Conservation (phyloP, 2,888 invertebrate species). For the Apotomis betuletana region DNA sequence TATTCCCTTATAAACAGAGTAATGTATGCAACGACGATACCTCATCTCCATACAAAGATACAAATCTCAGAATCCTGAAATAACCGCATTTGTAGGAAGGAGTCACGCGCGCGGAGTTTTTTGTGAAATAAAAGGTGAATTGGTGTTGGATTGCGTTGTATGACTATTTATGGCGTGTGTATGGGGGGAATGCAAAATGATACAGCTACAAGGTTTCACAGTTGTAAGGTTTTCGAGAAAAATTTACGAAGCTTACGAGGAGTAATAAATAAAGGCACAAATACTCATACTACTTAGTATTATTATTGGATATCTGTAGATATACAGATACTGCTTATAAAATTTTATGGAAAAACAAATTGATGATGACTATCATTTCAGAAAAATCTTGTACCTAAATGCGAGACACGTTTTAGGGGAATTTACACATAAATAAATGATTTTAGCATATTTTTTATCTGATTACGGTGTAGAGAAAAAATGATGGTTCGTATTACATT, state of each 20-base stretch:
- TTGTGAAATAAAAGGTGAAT: conserved; percentile 29
- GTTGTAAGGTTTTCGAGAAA: not conserved
- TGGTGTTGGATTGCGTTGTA: conserved; percentile 22
- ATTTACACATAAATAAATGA: no score
- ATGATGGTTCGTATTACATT: no score
- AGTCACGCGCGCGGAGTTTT: conserved; percentile 28
- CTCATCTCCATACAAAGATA: conserved; percentile 35
- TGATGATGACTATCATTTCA: no score
- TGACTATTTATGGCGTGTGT: conserved; percentile 1
- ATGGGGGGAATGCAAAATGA: conserved; percentile 1
- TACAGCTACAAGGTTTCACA: not conserved
- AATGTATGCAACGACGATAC: conserved; percentile 27
- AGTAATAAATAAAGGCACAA: no score
- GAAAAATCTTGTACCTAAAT: no score
- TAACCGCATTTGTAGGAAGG: conserved; percentile 15
- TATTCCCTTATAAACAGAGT: conserved; percentile 15
- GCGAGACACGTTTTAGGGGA: no score
- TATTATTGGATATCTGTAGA: no score
- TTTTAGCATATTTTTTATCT: no score
- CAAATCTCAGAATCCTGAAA: conserved; percentile 34
- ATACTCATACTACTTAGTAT: no score
- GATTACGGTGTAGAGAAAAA: no score
- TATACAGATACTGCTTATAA: no score
- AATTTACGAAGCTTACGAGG: not conserved
- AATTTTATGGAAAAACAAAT: no score